A percentile compares a stretch with the other conserved stretches of the same genome.
Evolutionary conservation across 2,888 invertebrate species (phyloP).

Genomic region (Syrista parreyssii): DNA sequence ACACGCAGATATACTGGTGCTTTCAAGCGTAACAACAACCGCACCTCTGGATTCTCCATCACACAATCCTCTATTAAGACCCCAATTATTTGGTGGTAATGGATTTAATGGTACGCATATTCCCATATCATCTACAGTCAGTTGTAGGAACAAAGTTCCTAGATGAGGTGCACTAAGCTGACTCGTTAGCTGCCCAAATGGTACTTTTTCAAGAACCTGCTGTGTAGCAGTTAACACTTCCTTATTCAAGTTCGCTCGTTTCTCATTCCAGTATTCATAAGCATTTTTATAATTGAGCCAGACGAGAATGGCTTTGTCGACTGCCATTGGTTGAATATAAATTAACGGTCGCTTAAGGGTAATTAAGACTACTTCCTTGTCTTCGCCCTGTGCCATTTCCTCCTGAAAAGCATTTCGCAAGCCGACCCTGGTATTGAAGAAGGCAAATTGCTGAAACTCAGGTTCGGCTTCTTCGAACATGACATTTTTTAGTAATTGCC

Average conservation of each 20-base stretch:
- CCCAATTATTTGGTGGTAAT: slow-evolving; percentile 77
- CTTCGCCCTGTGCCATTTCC: slow-evolving; percentile 86
- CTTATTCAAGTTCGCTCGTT: slow-evolving; percentile 89
- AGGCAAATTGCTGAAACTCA: slow-evolving; percentile 97
- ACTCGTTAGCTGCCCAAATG: slow-evolving; percentile 82
- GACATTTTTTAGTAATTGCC: slow-evolving; percentile 91
- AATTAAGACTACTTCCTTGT: slow-evolving; percentile 89
- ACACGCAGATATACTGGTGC: slow-evolving; percentile 95
- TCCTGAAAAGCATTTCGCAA: slow-evolving; percentile 88
- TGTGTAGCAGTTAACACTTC: slow-evolving; percentile 85
- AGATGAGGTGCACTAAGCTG: slow-evolving; percentile 83
- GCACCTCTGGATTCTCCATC: slow-evolving; percentile 88
- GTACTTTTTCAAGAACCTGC: slow-evolving; percentile 81
- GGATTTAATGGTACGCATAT: slow-evolving; percentile 93
- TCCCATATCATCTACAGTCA: slow-evolving; percentile 97
- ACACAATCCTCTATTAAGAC: slow-evolving; percentile 72
- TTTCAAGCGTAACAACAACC: slow-evolving; percentile 94
- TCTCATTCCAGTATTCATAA: slow-evolving; percentile 99
- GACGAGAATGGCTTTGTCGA: slow-evolving; percentile 97
- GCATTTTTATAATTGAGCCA: slow-evolving; percentile 99
- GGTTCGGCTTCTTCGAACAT: slow-evolving; percentile 98
- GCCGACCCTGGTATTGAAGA: slow-evolving; percentile 95
- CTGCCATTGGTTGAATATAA: slow-evolving; percentile 96
- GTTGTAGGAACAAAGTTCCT: slow-evolving; percentile 90
- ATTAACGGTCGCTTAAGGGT: slow-evolving; percentile 93